Conservation (phyloP, 2,113 vertebrate genomes). For the Larimichthys crocea region DNA sequence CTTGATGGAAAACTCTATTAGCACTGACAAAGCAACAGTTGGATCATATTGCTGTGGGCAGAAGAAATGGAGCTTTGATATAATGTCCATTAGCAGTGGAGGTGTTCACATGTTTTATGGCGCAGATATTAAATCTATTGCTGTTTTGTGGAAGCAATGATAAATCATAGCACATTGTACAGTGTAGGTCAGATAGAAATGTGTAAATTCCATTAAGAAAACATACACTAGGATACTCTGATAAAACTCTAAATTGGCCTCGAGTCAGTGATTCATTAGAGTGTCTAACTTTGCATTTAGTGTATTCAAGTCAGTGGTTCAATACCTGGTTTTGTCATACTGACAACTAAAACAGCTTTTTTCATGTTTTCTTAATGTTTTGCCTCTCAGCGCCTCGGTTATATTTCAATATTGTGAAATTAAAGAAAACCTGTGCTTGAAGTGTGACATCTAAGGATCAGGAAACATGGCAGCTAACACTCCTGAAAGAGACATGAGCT, state of each 20-base stretch:
- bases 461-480: too few relatives aligned
- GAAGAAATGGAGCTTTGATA: slow-evolving; percentile 35
- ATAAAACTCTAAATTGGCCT: not conserved
- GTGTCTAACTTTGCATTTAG: not conserved
- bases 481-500: too few relatives aligned
- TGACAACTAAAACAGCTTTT: not conserved
- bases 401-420: too few relatives aligned
- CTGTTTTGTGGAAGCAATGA: not conserved
- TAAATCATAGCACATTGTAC: not conserved
- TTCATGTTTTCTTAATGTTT: too few relatives aligned
- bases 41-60: slow-evolving; percentile 17
- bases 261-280: not conserved
- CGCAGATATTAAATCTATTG: slow-evolving; percentile 19
- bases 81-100: slow-evolving; percentile 39
- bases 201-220: slow-evolving; percentile 6
- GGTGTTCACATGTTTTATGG: slow-evolving; percentile 31
- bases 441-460: too few relatives aligned
- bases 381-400: too few relatives aligned
- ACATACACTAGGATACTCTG: not conserved
- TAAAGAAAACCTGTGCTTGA: too few relatives aligned
- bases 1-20: slow-evolving; percentile 47
- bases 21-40: slow-evolving; percentile 35
- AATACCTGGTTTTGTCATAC: not conserved
- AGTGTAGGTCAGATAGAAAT: not conserved
- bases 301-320: not conserved